Conservation (phyloP, 1,140 invertebrate genomes). For the Myzus persicae region DNA sequence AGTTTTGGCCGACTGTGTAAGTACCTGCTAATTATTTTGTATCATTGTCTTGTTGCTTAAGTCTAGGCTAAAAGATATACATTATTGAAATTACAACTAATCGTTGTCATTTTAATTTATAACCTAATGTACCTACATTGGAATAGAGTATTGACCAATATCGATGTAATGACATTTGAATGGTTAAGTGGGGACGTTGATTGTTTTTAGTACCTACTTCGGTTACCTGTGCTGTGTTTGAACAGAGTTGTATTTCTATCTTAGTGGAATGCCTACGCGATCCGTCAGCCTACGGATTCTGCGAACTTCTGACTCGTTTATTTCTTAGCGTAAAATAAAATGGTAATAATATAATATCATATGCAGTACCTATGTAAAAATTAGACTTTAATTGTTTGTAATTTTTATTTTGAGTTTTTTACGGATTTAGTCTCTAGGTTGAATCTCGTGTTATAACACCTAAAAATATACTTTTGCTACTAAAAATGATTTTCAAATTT, state of each 20-base stretch:
- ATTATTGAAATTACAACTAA: background rate
- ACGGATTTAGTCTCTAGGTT: background rate
- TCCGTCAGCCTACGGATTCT: conserved; percentile 47
- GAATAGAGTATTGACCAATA: background rate
- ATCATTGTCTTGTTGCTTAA: background rate
- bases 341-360: background rate
- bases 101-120: background rate
- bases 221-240: background rate
- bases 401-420: background rate
- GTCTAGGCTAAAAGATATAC: background rate
- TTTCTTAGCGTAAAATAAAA: conserved; percentile 25
- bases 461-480: background rate
- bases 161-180: conserved; percentile 6
- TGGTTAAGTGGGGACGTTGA: background rate
- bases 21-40: conserved; percentile 66
- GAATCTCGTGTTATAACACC: background rate
- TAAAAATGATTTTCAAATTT: background rate
- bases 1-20: conserved; percentile 92
- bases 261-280: conserved; percentile 44
- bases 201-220: conserved; percentile 36
- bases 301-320: conserved; percentile 26
- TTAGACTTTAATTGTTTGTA: background rate
- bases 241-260: conserved; percentile 28
- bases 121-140: background rate
- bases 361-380: too few species aligned